Base-by-base conservation (phyloP, 2,797 vertebrate species). In the Fundulus diaphanus region DNA sequence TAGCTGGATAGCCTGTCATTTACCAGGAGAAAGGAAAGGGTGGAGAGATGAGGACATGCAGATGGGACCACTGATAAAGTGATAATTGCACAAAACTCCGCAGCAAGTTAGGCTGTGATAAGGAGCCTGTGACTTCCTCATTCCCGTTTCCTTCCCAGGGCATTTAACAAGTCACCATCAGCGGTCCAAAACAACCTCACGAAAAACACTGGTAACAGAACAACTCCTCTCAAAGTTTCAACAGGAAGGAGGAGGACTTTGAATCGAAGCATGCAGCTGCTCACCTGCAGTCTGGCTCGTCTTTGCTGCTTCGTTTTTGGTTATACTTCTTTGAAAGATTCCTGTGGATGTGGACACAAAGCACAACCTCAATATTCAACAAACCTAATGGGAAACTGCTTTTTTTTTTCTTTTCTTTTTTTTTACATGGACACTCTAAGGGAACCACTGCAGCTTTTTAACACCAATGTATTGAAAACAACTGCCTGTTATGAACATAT, bases 281-380 rank as follows among this genome's bases (percentile, higher is more conserved):
- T 96, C 93, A 97, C 96, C 96, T 96, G 95, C 94, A 94, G 65
- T 97, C 97, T 6, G 95, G 96, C 73, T 97, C 97, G 87, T 97
- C 97, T 92, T 96, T 97, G 81, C 88, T 83, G 73, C 93, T 94
- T 89, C 96, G 93, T 89, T 97, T 97, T 37, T 95, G 92, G 78
- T 96, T 95, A 70, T 96, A 97, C 86, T 97, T 97, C 92, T 97
- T 97, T 75, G 96, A 96, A 81, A 97, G 93, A 89, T 94, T 97
- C 92, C 97, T 97, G 93, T 57, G 68, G 76, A 84, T 18, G 85
- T 77, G 8, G 63, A 82, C 61, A 84, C 13, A 1, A 61, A 51
- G 42, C 12, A 46, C 18, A 63, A 20, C 48, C 24, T 48, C 46
- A 31, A 65, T 7, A 44, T 54, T 70, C 51, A 31, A 79, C 12